These are phyloP conservation scores for Malacoraja senta DNA, from an alignment of 2,797 vertebrate species.

Conservation along the genomic window DNA sequence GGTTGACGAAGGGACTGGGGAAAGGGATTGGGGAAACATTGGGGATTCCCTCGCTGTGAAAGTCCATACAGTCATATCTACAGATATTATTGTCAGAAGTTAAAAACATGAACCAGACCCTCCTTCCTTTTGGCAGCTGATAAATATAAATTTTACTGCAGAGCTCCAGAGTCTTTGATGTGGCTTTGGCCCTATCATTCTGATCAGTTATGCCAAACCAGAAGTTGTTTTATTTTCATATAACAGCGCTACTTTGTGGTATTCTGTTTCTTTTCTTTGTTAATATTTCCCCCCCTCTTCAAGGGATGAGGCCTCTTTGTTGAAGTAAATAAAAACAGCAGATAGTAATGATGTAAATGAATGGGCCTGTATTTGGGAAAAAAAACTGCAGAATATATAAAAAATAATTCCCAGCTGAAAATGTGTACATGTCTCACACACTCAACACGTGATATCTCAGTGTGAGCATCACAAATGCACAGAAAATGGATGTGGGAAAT, in stretches of 20 bases:
- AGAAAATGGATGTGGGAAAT: neutral
- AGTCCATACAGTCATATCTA: neutral
- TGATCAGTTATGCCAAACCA: constrained; percentile 19
- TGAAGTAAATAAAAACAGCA: neutral
- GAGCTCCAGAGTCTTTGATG: neutral
- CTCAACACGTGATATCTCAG: neutral
- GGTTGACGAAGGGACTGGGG: neutral
- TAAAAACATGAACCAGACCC: neutral
- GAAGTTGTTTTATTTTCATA: constrained; percentile 7
- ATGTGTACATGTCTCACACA: neutral
- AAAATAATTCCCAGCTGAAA: neutral
- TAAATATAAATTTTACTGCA: constrained; percentile 1
- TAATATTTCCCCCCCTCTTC: neutral
- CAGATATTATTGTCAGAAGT: neutral
- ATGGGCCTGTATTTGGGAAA: neutral
- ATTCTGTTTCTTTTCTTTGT: neutral
- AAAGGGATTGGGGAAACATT: neutral
- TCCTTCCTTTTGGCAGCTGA: neutral
- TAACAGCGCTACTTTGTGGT: constrained; percentile 29
- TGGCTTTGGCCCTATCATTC: constrained; percentile 31
- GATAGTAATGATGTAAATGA: neutral
- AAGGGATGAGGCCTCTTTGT: neutral
- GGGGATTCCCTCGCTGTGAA: neutral
- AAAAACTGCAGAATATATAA: neutral
- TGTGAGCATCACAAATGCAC: neutral